A percentile compares a stretch with the other conserved stretches of the same genome.
phyloP scores from a whole-genome alignment of 2,113 vertebrate genomes.

The Cygnus atratus region DNA sequence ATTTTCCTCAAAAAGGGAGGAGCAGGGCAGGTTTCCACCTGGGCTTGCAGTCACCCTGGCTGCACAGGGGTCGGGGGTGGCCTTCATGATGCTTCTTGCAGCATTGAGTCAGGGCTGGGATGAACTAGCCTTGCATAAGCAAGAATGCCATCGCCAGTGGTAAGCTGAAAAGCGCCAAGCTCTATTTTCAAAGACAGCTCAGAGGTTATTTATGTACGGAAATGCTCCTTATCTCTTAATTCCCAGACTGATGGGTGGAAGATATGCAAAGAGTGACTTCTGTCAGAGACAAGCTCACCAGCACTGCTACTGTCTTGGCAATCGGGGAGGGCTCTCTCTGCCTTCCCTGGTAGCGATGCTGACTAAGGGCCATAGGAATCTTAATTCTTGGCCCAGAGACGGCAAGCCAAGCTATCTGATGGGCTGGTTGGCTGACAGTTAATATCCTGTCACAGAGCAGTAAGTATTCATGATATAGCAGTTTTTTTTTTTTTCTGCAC shows the following conservation, averaged over 20 bases:
- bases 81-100: slow-evolving; percentile 29
- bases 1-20: slow-evolving; percentile 21
- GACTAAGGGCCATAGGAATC: slow-evolving; percentile 66
- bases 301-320: slow-evolving; percentile 50
- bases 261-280: slow-evolving; percentile 69
- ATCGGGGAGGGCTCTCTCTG: slow-evolving; percentile 13
- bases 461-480: slow-evolving; percentile 45
- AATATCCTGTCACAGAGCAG: slow-evolving; percentile 40
- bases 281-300: slow-evolving; percentile 53
- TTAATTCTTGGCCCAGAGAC: slow-evolving; percentile 54
- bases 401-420: slow-evolving; percentile 60
- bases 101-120: slow-evolving; percentile 45
- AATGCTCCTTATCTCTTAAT: slow-evolving; percentile 67
- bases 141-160: slow-evolving; percentile 32
- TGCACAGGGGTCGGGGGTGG: slow-evolving; percentile 31
- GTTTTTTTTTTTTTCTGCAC: not conserved
- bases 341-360: slow-evolving; percentile 58
- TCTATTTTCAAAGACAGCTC: slow-evolving; percentile 69
- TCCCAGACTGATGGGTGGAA: slow-evolving; percentile 69
- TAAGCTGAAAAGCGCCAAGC: slow-evolving; percentile 40
- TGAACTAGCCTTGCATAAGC: slow-evolving; percentile 60
- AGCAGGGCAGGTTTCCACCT: slow-evolving; percentile 14
- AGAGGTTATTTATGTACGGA: slow-evolving; percentile 70
- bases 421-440: slow-evolving; percentile 52
- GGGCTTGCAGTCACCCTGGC: slow-evolving; percentile 9